Evolutionary conservation across 2,797 vertebrate genomes (phyloP).

Genomic region (Enteromius afrohamiltoni): DNA sequence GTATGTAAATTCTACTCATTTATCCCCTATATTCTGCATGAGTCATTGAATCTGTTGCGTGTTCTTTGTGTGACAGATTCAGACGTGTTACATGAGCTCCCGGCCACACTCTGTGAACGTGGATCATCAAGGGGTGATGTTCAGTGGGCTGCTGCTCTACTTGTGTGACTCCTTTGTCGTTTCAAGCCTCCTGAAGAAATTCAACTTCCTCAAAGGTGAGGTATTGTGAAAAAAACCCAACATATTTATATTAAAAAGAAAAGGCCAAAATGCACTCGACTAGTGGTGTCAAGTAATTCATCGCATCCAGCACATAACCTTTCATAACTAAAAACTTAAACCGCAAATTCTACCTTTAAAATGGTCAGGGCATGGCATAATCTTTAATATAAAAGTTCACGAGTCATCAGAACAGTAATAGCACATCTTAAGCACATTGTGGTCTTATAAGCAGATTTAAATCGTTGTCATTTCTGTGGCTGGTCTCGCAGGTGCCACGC

Average conservation of each 20-base stretch:
- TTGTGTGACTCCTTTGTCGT: constrained; percentile 97
- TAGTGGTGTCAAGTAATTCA: too few relatives aligned
- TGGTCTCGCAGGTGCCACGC: constrained; percentile 86
- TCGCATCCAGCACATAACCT: neutral
- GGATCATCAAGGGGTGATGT: constrained; percentile 87
- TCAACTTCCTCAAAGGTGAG: constrained; percentile 95
- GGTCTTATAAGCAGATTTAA: neutral
- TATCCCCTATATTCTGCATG: neutral
- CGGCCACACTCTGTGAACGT: constrained; percentile 96
- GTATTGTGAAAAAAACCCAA: neutral
- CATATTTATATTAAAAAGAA: neutral
- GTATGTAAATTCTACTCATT: too few relatives aligned
- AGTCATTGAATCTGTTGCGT: constrained; percentile 14
- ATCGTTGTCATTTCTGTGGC: neutral
- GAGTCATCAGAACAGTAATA: neutral
- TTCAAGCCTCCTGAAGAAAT: constrained; percentile 92
- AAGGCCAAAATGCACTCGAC: neutral
- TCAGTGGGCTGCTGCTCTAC: constrained; percentile 96
- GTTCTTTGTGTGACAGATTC: constrained; percentile 77
- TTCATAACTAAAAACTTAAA: neutral
- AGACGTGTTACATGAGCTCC: constrained; percentile 94
- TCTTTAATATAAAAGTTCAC: neutral
- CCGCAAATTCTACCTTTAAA: neutral
- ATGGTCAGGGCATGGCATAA: neutral
- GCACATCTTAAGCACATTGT: neutral